Evolutionary conservation across 2,797 vertebrate genomes (phyloP).

Genomic region (Hydrophis major): DNA sequence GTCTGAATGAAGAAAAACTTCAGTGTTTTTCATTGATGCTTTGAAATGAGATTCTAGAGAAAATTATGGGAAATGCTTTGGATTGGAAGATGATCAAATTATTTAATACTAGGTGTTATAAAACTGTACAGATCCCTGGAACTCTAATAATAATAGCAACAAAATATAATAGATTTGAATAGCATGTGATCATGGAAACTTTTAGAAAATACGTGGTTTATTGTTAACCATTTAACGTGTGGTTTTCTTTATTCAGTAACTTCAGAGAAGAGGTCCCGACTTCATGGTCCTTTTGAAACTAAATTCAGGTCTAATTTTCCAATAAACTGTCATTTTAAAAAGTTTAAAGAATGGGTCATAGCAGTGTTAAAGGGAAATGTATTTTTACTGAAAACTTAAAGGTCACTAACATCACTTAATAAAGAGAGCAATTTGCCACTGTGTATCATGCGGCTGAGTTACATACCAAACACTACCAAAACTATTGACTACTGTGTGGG

Average conservation of each 20-base stretch:
- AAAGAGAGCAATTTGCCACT: slow-evolving; percentile 29
- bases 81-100: not conserved
- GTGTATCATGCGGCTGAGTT: not conserved
- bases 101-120: not conserved
- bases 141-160: not conserved
- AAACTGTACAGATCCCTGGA: not conserved
- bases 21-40: not conserved
- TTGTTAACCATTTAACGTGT: not conserved
- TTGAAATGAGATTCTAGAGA: not conserved
- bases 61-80: not conserved
- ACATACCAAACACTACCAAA: not conserved
- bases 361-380: not conserved
- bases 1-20: not conserved
- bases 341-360: not conserved
- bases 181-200: not conserved
- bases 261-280: not conserved
- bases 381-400: slow-evolving; percentile 8
- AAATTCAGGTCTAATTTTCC: not conserved
- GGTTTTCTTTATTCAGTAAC: not conserved
- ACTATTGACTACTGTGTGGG: not conserved
- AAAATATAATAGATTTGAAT: not conserved
- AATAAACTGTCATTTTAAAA: not conserved
- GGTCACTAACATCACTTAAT: slow-evolving; percentile 5
- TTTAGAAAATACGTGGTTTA: not conserved
- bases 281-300: not conserved